phyloP scores from a whole-genome alignment of 2,113 vertebrate species.

The Chloebia gouldiae region DNA sequence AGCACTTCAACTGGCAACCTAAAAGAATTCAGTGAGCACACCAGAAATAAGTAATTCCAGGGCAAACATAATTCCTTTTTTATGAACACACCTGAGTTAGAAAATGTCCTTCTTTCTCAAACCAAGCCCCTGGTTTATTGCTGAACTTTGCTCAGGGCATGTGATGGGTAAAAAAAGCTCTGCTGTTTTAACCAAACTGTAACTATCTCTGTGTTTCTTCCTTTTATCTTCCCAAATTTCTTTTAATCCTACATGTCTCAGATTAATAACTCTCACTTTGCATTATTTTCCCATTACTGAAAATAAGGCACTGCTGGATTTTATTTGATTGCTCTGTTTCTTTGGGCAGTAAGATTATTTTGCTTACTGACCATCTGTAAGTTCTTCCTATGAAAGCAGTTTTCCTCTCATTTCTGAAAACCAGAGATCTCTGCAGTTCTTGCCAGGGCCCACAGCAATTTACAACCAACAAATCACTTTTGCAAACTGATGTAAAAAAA shows the following conservation, averaged over 20 bases:
- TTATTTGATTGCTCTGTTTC: background rate
- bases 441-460: background rate
- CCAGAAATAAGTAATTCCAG: background rate
- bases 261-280: background rate
- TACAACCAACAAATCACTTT: background rate
- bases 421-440: background rate
- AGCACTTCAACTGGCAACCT: background rate
- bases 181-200: background rate
- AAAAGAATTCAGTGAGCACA: background rate
- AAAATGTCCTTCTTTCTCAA: background rate
- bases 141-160: background rate
- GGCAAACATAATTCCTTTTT: background rate
- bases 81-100: background rate
- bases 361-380: background rate
- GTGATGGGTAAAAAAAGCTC: accelerated
- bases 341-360: background rate
- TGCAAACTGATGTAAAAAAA: background rate
- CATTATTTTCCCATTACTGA: background rate
- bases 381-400: background rate
- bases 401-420: background rate
- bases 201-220: background rate
- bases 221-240: background rate
- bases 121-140: background rate
- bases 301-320: background rate
- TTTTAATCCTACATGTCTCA: background rate